phyloP scores from a whole-genome alignment of 2,888 invertebrate genomes.

The Rugalucina vietnamica region DNA sequence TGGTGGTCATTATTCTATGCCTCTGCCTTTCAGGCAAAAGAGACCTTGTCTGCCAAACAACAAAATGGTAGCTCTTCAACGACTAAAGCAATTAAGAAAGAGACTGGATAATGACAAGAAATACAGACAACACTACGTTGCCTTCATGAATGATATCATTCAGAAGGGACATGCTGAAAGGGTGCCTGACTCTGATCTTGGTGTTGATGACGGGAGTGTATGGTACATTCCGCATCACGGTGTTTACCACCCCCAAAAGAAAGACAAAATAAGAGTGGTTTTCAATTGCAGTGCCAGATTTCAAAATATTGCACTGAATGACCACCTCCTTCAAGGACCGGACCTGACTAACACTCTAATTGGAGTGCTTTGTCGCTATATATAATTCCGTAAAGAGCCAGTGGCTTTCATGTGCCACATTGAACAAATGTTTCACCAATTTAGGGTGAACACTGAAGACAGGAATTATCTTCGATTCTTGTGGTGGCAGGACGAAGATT shows the following conservation, averaged over 20 bases:
- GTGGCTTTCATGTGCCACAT: slow-evolving; percentile 50
- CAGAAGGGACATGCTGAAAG: not conserved
- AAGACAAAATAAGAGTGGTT: slow-evolving; percentile 40
- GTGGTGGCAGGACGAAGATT: slow-evolving; percentile 40
- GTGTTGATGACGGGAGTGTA: not conserved
- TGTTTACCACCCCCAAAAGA: slow-evolving; percentile 40
- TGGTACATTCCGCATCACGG: slow-evolving; percentile 37
- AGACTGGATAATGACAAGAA: not conserved
- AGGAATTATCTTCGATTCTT: slow-evolving; percentile 37
- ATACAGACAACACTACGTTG: slow-evolving; percentile 19
- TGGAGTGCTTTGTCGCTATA: slow-evolving; percentile 37
- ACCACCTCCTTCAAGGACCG: slow-evolving; percentile 41
- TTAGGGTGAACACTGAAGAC: slow-evolving; percentile 32
- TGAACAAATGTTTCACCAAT: slow-evolving; percentile 55
- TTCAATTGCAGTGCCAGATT: slow-evolving; percentile 51
- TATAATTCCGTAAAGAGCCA: slow-evolving; percentile 41
- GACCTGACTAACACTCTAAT: slow-evolving; percentile 43
- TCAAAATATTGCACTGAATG: slow-evolving; percentile 43
- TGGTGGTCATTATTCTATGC: not conserved
- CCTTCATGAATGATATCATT: slow-evolving; percentile 29
- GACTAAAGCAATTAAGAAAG: slow-evolving; percentile 27
- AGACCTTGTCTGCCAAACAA: slow-evolving; percentile 24
- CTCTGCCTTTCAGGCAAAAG: slow-evolving; percentile 18
- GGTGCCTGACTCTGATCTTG: not conserved
- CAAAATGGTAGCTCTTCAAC: slow-evolving; percentile 26